Evolutionary conservation across 2,888 invertebrate species (phyloP).

Genomic region (Acanthosoma haemorrhoidale): DNA sequence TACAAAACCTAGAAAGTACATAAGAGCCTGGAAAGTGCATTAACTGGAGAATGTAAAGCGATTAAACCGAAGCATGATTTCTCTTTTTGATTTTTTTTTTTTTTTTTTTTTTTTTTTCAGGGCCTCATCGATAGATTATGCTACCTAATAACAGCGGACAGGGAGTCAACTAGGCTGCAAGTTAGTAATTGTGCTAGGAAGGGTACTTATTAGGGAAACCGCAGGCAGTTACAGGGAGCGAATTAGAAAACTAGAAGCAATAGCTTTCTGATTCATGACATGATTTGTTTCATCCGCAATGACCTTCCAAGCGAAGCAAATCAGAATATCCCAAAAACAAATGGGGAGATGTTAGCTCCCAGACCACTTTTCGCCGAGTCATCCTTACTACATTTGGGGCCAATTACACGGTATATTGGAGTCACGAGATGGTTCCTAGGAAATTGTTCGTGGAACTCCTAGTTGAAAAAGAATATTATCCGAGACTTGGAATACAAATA

Average conservation of each 20-base stretch:
- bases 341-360: no score
- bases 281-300: no score
- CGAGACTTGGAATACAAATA: no score
- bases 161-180: background rate
- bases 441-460: no score
- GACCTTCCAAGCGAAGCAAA: no score
- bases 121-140: background rate
- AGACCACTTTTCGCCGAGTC: no score
- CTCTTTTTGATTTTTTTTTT: no score
- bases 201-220: background rate
- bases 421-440: no score
- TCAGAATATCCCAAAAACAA: no score
- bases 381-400: no score
- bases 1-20: background rate
- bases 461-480: no score
- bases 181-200: background rate
- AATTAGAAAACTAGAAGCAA: background rate
- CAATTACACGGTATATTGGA: no score
- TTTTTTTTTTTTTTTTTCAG: background rate
- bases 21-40: background rate
- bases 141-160: background rate
- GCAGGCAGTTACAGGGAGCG: background rate
- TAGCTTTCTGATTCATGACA: slow-evolving; percentile 2
- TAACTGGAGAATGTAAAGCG: background rate
- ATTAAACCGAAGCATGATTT: background rate